Conservation (phyloP, 23 tunicate species). For the Clavelina lepadiformis region DNA sequence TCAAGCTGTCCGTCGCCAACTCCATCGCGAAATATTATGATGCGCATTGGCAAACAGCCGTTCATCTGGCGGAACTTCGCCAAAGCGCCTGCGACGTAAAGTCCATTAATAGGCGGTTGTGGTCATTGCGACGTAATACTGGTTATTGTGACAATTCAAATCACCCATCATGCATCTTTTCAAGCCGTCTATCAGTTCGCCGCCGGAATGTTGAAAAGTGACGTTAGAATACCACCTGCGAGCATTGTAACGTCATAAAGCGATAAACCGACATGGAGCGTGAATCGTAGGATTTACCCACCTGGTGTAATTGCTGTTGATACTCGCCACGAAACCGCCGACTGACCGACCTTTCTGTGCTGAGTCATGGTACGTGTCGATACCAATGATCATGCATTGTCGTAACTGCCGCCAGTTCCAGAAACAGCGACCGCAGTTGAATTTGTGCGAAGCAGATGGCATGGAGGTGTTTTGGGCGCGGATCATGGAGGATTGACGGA, state of each 20-base stretch:
- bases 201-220: slow-evolving; percentile 69
- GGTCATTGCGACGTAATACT: background rate
- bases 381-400: slow-evolving; percentile 74
- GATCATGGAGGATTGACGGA: too few species aligned
- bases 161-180: slow-evolving; percentile 65
- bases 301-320: slow-evolving; percentile 67
- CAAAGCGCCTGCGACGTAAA: slow-evolving; percentile 44
- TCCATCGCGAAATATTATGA: slow-evolving; percentile 90
- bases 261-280: background rate
- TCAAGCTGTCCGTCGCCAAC: slow-evolving; percentile 97
- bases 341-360: slow-evolving; percentile 65
- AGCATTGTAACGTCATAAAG: background rate
- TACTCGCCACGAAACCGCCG: slow-evolving; percentile 88
- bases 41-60: slow-evolving; percentile 30
- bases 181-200: slow-evolving; percentile 70
- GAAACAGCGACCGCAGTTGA: too few species aligned
- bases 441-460: too few species aligned
- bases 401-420: slow-evolving; percentile 46
- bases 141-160: too few species aligned
- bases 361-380: slow-evolving; percentile 95
- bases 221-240: slow-evolving; percentile 83
- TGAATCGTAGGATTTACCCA: slow-evolving; percentile 5
- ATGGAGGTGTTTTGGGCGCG: too few species aligned
- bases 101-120: background rate
- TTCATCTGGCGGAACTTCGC: slow-evolving; percentile 51